Percentiles rank a stretch among this genome's conserved stretches.
Evolutionary conservation across 37 sponge, comb jelly and placozoan species (phyloP).

Genomic region (Chondrilla cf. caribensis): DNA sequence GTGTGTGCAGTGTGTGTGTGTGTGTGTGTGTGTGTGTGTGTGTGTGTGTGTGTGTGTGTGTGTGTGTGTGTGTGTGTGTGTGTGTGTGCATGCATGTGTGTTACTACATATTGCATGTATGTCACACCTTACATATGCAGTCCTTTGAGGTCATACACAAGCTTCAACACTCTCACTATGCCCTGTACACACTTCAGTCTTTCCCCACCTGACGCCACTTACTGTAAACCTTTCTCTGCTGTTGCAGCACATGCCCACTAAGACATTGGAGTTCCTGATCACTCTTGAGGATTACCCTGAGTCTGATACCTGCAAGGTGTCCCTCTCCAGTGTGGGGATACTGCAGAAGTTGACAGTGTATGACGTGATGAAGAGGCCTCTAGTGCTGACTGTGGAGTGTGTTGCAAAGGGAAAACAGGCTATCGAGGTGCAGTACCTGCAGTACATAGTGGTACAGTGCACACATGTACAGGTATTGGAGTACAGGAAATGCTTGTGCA

Average conservation of each 20-base stretch:
- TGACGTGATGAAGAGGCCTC: neutral
- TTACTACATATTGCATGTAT: neutral
- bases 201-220: no score
- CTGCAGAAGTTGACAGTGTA: constrained; percentile 21
- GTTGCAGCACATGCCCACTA: neutral
- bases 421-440: constrained; percentile 19
- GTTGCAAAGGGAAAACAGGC: neutral
- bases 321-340: constrained; percentile 10
- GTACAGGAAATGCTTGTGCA: no score
- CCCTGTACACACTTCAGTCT: no score
- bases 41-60: neutral
- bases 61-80: neutral
- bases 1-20: neutral
- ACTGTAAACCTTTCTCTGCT: neutral
- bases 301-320: constrained; percentile 1
- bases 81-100: neutral
- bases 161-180: no score
- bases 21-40: neutral
- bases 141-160: no score
- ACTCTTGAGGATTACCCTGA: constrained; percentile 11
- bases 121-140: no score
- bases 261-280: neutral
- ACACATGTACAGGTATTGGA: no score
- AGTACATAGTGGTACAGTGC: neutral
- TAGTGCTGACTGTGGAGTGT: constrained; percentile 16